Evolutionary conservation across 2,113 vertebrate genomes (phyloP).

Genomic region (Lasiurus borealis): DNA sequence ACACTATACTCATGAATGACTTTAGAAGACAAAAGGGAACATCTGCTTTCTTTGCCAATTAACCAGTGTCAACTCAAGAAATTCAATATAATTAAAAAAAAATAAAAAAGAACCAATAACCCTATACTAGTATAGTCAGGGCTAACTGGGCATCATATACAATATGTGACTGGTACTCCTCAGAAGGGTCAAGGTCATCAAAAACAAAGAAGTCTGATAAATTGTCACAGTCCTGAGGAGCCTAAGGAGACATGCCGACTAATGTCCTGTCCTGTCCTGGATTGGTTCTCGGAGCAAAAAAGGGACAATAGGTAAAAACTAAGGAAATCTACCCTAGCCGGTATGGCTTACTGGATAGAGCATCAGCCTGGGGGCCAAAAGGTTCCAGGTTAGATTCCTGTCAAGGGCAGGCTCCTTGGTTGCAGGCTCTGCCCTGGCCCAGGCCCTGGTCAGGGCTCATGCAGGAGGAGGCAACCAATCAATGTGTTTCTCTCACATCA

Average conservation of each 20-base stretch:
- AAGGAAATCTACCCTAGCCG: background rate
- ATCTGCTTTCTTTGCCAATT: background rate
- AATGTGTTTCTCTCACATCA: too few species aligned
- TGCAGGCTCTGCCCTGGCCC: too few species aligned
- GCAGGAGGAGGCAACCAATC: too few species aligned
- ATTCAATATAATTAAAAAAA: background rate
- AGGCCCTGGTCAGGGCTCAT: too few species aligned
- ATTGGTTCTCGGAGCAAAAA: background rate
- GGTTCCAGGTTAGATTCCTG: too few species aligned
- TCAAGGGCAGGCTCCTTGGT: too few species aligned
- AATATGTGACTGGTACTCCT: background rate
- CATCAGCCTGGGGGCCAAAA: too few species aligned
- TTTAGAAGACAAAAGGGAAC: background rate
- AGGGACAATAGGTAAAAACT: background rate
- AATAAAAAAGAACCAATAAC: background rate
- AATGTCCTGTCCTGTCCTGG: too few species aligned
- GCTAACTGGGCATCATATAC: too few species aligned
- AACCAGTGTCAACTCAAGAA: background rate
- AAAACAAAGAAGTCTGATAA: background rate
- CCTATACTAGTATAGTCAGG: too few species aligned
- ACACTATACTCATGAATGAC: background rate
- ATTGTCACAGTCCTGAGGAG: background rate
- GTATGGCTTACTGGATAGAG: too few species aligned
- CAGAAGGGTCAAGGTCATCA: background rate
- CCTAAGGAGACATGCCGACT: background rate